phyloP scores from a whole-genome alignment of 2,888 invertebrate genomes.

The Disparrhopalites patrizii region DNA sequence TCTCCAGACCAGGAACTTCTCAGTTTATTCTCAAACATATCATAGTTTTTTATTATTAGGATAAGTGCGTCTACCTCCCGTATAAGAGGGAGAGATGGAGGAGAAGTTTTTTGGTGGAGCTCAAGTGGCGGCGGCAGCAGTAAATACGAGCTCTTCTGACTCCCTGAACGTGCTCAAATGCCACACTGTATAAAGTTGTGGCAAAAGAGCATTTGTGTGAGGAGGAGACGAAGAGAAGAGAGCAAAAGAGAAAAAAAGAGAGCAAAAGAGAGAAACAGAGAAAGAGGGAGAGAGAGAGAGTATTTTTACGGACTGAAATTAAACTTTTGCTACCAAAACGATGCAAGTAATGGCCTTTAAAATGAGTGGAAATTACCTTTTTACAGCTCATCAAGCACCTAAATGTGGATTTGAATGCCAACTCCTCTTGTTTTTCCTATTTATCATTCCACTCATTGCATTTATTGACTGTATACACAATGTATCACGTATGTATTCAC shows the following conservation, averaged over 20 bases:
- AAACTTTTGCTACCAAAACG: conserved; percentile 33
- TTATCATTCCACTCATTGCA: conserved; percentile 32
- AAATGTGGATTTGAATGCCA: conserved; percentile 38
- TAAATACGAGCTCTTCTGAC: too few relatives aligned
- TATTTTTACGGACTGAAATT: conserved; percentile 34
- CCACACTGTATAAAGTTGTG: too few relatives aligned
- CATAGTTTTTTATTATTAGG: too few relatives aligned
- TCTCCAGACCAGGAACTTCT: too few relatives aligned
- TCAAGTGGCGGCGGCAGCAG: too few relatives aligned
- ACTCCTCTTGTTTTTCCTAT: conserved; percentile 35
- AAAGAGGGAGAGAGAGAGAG: background rate
- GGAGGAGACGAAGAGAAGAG: background rate
- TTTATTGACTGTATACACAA: conserved; percentile 24
- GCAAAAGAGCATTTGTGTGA: background rate
- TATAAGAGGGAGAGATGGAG: too few relatives aligned
- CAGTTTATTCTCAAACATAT: too few relatives aligned
- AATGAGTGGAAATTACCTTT: conserved; percentile 38
- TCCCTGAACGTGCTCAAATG: too few relatives aligned
- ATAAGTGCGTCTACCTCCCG: too few relatives aligned
- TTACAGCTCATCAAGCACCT: conserved; percentile 37
- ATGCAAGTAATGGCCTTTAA: conserved; percentile 35
- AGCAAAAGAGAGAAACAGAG: too few relatives aligned
- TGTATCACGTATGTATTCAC: background rate
- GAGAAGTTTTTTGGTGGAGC: conserved; percentile 1
- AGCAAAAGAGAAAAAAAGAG: background rate